Evolutionary conservation across 2,888 invertebrate species (phyloP).

Genomic region (Steinernema carpocapsae): DNA sequence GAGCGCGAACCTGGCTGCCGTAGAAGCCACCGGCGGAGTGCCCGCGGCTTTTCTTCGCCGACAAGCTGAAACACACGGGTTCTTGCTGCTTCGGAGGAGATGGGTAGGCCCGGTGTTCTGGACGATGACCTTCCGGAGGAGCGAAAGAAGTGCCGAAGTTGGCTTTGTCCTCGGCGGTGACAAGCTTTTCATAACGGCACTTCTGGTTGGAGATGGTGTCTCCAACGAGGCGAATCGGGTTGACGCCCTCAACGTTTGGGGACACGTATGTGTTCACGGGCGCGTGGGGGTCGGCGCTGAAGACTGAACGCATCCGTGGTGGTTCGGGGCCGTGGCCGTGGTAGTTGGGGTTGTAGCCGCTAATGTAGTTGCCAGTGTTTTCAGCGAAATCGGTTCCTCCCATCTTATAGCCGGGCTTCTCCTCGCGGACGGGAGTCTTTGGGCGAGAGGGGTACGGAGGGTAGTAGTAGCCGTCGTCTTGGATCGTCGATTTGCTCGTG

Average conservation of each 20-base stretch:
- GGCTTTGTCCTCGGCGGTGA: conserved; percentile 52
- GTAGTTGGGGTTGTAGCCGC: conserved; percentile 48
- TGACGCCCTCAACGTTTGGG: conserved; percentile 54
- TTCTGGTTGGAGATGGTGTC: conserved; percentile 64
- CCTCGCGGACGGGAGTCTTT: conserved; percentile 44
- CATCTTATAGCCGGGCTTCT: conserved; percentile 48
- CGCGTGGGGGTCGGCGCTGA: conserved; percentile 60
- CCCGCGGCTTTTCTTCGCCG: conserved; percentile 46
- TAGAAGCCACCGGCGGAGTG: conserved; percentile 12
- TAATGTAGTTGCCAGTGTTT: conserved; percentile 24
- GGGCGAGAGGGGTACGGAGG: background rate
- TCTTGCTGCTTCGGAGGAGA: conserved; percentile 48
- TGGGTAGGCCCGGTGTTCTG: conserved; percentile 53
- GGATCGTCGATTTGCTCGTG: conserved; percentile 20
- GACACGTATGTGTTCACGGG: conserved; percentile 60
- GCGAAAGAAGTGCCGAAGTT: conserved; percentile 60
- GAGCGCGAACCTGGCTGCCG: conserved; percentile 23
- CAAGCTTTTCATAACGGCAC: conserved; percentile 44
- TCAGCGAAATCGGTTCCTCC: conserved; percentile 30
- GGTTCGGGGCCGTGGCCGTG: conserved; percentile 65
- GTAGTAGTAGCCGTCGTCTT: conserved; percentile 33
- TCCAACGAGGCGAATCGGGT: conserved; percentile 46
- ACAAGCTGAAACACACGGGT: conserved; percentile 53
- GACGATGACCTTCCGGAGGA: conserved; percentile 60
- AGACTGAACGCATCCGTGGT: conserved; percentile 59